Evolutionary conservation across 2,797 vertebrate genomes (phyloP), one percentile per base, ranked within the genome.

Genomic region (Liparis tanakae): DNA sequence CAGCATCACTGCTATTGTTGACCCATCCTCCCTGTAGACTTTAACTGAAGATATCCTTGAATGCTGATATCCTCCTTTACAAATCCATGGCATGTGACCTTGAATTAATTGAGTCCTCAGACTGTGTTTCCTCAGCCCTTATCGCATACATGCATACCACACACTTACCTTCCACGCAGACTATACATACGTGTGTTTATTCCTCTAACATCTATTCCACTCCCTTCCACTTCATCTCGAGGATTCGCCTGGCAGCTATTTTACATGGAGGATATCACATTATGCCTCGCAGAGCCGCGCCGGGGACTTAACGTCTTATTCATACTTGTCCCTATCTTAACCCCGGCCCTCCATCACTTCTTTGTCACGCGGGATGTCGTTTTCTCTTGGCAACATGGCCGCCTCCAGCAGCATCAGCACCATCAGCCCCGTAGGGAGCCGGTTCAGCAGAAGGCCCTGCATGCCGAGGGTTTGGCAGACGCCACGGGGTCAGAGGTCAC

Each of bases 331-430:
- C 78, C 82, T 63, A 78, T 69, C 30, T 61, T 67, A 30, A 55
- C 78, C 70, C 41, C 25, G 22, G 63, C 71, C 53, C 46, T 74
- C 63, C 17, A n/a, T 25, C 79, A 36, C 69, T 65, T 74, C 62
- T 72, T 77, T 59, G 59, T 70, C 56, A 22, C 39, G 50, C 48
- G 58, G 72, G 61, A 71, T 65, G 69, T 56, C 4, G 22, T 68
- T 84, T 54, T 59, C 54, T 72, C 37, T 41, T 62, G 54, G 22
- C 46, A 34, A 43, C 25, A 90, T 50, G 89, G 93, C 51, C 94
- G 94, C 87, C 93, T 94, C 90, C 83, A 94, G 85, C 94, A 95
- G 87, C 95, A 96, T 85, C 25, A 30, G 25, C 25, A 30, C 25
- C 25, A 30, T 30, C 25, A 30, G 94, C 88, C 58, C 91, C 91